Evolutionary conservation across 2,888 invertebrate genomes (phyloP).

Genomic region (Neoitamus cyanurus): DNA sequence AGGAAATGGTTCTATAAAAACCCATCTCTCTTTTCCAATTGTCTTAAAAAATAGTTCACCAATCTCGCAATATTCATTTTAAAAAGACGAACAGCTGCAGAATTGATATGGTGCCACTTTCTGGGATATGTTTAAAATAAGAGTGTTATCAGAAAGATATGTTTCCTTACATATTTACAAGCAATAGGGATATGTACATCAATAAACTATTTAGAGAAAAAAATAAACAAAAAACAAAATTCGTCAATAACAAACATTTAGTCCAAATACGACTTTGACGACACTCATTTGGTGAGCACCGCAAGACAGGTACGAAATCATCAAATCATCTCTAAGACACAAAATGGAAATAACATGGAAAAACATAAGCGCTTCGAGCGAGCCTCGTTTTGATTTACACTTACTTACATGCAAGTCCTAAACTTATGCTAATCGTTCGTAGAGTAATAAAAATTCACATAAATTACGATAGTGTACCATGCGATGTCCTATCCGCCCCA

Average conservation of each 20-base stretch:
- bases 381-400: neutral
- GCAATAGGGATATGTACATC: constrained; percentile 14
- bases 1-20: neutral
- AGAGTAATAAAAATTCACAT: constrained; percentile 1
- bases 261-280: neutral
- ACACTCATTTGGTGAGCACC: neutral
- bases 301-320: constrained; percentile 13
- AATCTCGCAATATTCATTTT: neutral
- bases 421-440: neutral
- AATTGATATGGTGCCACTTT: neutral
- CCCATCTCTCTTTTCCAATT: neutral
- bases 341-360: neutral
- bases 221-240: neutral
- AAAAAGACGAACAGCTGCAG: neutral
- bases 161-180: constrained; percentile 15
- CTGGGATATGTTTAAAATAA: constrained; percentile 10
- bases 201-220: neutral
- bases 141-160: neutral
- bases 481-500: neutral
- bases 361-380: neutral
- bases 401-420: constrained; percentile 9
- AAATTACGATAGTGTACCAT: neutral
- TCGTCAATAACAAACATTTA: neutral
- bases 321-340: constrained; percentile 1
- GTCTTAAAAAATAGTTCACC: neutral